These are phyloP conservation scores for Polydrusus pterygomalis DNA, from an alignment of 2,888 invertebrate genomes.

Conservation along the genomic window DNA sequence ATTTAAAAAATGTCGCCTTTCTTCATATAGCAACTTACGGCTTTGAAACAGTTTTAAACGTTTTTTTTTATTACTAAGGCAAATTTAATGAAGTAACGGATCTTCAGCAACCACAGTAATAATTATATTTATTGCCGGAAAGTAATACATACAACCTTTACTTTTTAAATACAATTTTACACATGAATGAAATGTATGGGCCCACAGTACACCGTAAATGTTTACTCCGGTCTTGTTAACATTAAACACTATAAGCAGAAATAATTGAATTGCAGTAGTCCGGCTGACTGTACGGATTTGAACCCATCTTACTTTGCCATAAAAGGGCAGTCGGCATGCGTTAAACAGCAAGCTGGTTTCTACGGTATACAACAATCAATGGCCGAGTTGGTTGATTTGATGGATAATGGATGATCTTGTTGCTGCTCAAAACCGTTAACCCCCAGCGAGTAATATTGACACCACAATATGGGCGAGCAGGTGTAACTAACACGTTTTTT, in stretches of 20 bases:
- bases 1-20: too few species aligned
- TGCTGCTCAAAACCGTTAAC: constrained; percentile 42
- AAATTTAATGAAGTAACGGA: too few species aligned
- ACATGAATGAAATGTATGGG: not conserved
- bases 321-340: constrained; percentile 48
- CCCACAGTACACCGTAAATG: not conserved
- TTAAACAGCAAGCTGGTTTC: constrained; percentile 48
- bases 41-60: too few species aligned
- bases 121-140: too few species aligned
- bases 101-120: too few species aligned
- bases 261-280: constrained; percentile 43
- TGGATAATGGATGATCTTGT: constrained; percentile 33
- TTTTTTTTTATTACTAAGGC: too few species aligned
- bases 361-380: constrained; percentile 53
- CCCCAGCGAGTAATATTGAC: constrained; percentile 22
- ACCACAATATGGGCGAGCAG: not conserved
- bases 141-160: too few species aligned
- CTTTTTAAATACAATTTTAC: not conserved
- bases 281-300: constrained; percentile 40
- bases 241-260: constrained; percentile 28
- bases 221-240: not conserved
- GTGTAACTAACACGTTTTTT: not conserved
- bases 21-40: too few species aligned
- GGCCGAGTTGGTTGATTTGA: constrained; percentile 41
- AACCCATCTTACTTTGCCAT: constrained; percentile 50